Conservation (phyloP, 2,113 vertebrate genomes). For the Paraplagusia blochii region DNA sequence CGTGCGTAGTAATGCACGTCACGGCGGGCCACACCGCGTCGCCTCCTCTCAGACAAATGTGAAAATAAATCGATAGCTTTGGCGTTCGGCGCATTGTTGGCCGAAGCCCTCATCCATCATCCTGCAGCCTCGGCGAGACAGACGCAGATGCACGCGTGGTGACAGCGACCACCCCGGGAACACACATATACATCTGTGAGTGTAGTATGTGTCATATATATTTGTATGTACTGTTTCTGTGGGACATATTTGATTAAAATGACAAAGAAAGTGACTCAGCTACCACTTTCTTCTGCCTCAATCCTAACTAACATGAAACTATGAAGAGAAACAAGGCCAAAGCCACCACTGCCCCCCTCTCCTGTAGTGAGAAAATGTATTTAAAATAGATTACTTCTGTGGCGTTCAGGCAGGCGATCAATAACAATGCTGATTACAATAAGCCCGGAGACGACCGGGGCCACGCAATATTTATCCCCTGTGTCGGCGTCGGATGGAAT, state of each 20-base stretch:
- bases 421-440: slow-evolving; percentile 86
- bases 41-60: slow-evolving; percentile 56
- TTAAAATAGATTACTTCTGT: slow-evolving; percentile 91
- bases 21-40: slow-evolving; percentile 5
- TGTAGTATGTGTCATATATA: too few relatives aligned
- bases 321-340: slow-evolving; percentile 28
- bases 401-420: slow-evolving; percentile 77
- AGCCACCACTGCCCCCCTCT: slow-evolving; percentile 33
- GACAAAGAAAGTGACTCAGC: not conserved
- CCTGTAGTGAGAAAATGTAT: slow-evolving; percentile 75
- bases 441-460: slow-evolving; percentile 73
- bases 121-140: slow-evolving; percentile 32
- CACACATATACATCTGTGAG: slow-evolving; percentile 5
- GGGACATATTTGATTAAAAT: not conserved
- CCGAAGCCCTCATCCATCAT: slow-evolving; percentile 70
- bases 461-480: slow-evolving; percentile 81
- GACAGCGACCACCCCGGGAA: slow-evolving; percentile 55
- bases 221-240: too few relatives aligned
- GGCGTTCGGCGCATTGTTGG: slow-evolving; percentile 52
- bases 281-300: not conserved
- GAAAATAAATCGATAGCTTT: slow-evolving; percentile 68
- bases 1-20: slow-evolving; percentile 42
- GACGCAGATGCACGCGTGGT: slow-evolving; percentile 21
- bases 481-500: slow-evolving; percentile 86
- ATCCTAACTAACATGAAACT: slow-evolving; percentile 65